Evolutionary conservation across 2,888 invertebrate species (phyloP).

Genomic region (Flexamia atlantica): DNA sequence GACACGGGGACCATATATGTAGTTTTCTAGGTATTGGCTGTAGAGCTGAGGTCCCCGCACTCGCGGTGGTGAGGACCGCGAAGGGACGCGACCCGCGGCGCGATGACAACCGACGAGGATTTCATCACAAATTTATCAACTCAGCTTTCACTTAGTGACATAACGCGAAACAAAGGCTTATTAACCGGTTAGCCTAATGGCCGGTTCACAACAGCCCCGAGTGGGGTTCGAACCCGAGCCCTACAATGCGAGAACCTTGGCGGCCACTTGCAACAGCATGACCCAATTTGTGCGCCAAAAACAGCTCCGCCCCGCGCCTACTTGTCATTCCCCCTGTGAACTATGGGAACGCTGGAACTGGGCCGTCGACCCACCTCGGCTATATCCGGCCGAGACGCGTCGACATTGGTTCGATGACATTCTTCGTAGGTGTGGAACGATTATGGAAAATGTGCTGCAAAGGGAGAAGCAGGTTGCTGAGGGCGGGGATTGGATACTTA

Average conservation of each 20-base stretch:
- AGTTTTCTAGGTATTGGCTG: no score
- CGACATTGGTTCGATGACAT: not conserved
- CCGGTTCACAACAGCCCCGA: not conserved
- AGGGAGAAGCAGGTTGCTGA: no score
- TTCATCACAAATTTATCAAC: constrained; percentile 20
- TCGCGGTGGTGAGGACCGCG: no score
- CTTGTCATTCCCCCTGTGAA: constrained; percentile 21
- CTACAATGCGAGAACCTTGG: constrained; percentile 13
- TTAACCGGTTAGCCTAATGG: constrained; percentile 36
- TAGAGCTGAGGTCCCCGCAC: no score
- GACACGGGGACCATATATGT: no score
- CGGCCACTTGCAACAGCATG: constrained; percentile 21
- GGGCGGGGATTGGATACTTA: no score
- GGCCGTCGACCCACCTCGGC: constrained; percentile 12
- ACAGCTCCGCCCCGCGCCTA: constrained; percentile 38
- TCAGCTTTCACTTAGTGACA: constrained; percentile 30
- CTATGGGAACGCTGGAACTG: constrained; percentile 43
- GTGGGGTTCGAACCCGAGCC: constrained; percentile 18
- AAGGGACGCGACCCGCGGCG: not conserved
- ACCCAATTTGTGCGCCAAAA: constrained; percentile 41
- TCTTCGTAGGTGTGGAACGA: not conserved
- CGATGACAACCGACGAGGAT: not conserved
- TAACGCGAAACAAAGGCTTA: constrained; percentile 45
- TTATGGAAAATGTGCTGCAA: no score
- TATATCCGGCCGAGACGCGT: constrained; percentile 18